These are phyloP conservation scores for Phaonia tiefii DNA, from an alignment of 2,888 invertebrate genomes.

Conservation along the genomic window DNA sequence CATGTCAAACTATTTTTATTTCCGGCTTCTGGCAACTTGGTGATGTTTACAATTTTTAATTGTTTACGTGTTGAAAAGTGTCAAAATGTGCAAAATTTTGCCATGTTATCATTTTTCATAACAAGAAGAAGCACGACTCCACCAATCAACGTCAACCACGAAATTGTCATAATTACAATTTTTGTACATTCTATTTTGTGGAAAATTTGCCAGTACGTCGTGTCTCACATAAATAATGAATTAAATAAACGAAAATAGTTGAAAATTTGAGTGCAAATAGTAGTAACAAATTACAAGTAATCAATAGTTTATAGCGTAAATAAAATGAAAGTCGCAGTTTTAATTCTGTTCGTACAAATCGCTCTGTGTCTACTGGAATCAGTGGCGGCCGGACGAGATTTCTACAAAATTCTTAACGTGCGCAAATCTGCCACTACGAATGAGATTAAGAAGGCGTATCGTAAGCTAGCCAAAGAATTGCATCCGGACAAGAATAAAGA, in stretches of 20 bases:
- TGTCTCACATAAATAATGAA: slow-evolving; percentile 42
- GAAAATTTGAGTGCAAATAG: slow-evolving; percentile 23
- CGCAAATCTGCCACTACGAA: slow-evolving; percentile 92
- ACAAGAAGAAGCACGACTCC: slow-evolving; percentile 44
- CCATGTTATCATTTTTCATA: neutral
- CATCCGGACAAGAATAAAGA: slow-evolving; percentile 99
- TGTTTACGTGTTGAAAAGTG: slow-evolving; percentile 48
- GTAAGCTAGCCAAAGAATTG: slow-evolving; percentile 95
- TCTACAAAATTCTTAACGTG: slow-evolving; percentile 93
- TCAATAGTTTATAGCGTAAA: slow-evolving; percentile 31
- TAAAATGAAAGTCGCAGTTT: slow-evolving; percentile 62
- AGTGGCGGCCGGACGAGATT: slow-evolving; percentile 88
- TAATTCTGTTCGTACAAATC: slow-evolving; percentile 66
- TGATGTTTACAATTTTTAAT: slow-evolving; percentile 33
- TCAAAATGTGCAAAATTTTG: too few relatives aligned
- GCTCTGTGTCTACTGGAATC: slow-evolving; percentile 70
- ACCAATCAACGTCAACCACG: slow-evolving; percentile 67
- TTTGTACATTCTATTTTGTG: slow-evolving; percentile 3
- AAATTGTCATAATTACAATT: slow-evolving; percentile 30
- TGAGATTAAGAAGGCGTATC: slow-evolving; percentile 98
- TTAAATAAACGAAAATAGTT: slow-evolving; percentile 48
- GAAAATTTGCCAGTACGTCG: neutral
- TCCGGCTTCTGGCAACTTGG: too few relatives aligned
- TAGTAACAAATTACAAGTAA: slow-evolving; percentile 2
- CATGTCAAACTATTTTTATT: too few relatives aligned